Conservation (phyloP, 1,140 invertebrate genomes). For the Psix sp. region DNA sequence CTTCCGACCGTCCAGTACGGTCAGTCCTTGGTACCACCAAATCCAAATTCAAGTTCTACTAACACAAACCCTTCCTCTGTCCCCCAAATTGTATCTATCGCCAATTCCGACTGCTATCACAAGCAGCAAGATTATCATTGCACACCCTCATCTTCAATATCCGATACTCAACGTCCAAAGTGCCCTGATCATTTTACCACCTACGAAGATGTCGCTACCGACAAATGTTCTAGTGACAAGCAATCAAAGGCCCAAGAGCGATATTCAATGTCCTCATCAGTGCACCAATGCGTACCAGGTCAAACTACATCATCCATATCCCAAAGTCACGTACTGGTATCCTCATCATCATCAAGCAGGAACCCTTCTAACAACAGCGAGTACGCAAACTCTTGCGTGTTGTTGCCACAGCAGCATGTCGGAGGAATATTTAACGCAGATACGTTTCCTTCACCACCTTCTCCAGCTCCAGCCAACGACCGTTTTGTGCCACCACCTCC, state of each 20-base stretch:
- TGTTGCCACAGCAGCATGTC: conserved; percentile 42
- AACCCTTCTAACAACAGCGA: conserved; percentile 19
- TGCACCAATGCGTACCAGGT: conserved; percentile 4
- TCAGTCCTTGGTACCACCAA: conserved; percentile 63
- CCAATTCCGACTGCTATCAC: conserved; percentile 62
- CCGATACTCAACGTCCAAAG: conserved; percentile 38
- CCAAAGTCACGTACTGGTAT: conserved; percentile 15
- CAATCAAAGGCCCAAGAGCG: conserved; percentile 17
- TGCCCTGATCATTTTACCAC: conserved; percentile 30
- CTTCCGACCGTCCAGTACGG: conserved; percentile 70
- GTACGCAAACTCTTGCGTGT: conserved; percentile 60
- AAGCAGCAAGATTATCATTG: conserved; percentile 59
- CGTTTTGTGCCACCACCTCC: conserved; percentile 74
- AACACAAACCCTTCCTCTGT: no score
- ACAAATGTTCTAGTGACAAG: conserved; percentile 59
- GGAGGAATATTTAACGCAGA: conserved; percentile 67
- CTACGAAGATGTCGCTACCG: conserved; percentile 44
- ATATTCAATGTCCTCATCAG: conserved; percentile 8
- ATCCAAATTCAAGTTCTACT: no score
- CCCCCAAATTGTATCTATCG: conserved; percentile 57
- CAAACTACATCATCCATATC: conserved; percentile 1
- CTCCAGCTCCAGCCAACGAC: conserved; percentile 72
- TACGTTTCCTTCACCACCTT: conserved; percentile 74
- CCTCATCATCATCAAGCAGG: neutral
- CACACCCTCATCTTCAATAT: conserved; percentile 20